Evolutionary conservation across 2,113 vertebrate genomes (phyloP), one percentile per base, ranked within the genome.

Genomic region (Strix uralensis): DNA sequence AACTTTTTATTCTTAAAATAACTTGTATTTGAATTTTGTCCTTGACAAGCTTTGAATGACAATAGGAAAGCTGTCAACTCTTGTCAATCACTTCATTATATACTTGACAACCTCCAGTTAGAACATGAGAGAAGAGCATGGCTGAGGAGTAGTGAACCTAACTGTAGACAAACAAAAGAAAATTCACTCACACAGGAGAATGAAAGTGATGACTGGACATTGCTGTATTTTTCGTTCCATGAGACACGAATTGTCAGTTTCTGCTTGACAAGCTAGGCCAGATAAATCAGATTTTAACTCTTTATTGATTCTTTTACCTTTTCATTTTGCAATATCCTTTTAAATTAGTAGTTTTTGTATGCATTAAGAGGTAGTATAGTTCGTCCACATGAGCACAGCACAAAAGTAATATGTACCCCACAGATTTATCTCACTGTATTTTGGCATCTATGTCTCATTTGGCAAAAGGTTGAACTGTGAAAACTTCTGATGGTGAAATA

Each of bases 101-200:
- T 74, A 78, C 42, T 94, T 83, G 95, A 96, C 95, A 98, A 81
- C 52, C 58, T 90, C 66, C 61, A 89, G 66, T 97, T 94, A 96
- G 72, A 94, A 90, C 61, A 82, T 74, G 93, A 95, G 82, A 96
- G 78, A 98, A 92, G 46, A 70, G 19, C 13, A 27, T 36, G 54
- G 40, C 73, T 85, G 38, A 92, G 74, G 86, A 90, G 83, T 79
- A 91, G 80, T 62, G 96, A 96, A 96, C 85, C 73, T 97, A 97
- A 96, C 80, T 97, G 96, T 92, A 94, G 94, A 95, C 70, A 98
- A 98, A 97, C 96, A 91, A 97, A 97, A 97, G 94, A 97, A 95
- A 95, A 96, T 94, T 96, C 91, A 92, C 84, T 58, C 95, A 88
- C 75, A 79, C 26, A 36, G 97, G 72, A 75, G 59, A 97, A 96